phyloP scores from a whole-genome alignment of 23 tunicate genomes.

The Oikopleura albicans region DNA sequence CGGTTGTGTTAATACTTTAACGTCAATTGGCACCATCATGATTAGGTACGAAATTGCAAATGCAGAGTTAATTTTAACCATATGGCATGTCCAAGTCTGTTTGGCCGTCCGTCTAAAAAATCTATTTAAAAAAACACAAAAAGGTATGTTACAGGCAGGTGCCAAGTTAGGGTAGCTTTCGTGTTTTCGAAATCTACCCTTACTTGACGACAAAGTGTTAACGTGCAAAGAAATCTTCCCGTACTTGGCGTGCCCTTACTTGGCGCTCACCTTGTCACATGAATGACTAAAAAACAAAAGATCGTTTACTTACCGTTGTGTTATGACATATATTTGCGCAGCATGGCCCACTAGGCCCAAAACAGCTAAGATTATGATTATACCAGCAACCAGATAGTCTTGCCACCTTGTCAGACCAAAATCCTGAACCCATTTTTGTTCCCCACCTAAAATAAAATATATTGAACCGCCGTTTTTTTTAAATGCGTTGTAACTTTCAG shows the following conservation, averaged over 20 bases:
- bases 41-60: conserved; percentile 11
- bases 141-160: too few species aligned
- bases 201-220: too few species aligned
- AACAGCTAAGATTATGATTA: not conserved
- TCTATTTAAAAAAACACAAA: not conserved
- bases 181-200: too few species aligned
- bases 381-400: not conserved
- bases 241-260: too few species aligned
- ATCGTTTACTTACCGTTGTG: not conserved
- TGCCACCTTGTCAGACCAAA: conserved; percentile 12
- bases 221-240: too few species aligned
- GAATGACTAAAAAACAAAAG: too few species aligned
- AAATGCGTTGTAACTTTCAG: too few species aligned
- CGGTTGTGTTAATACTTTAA: not conserved
- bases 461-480: too few species aligned
- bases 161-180: too few species aligned
- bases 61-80: not conserved
- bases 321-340: not conserved
- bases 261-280: too few species aligned
- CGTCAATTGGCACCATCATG: conserved; percentile 6
- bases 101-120: not conserved
- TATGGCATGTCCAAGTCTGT: not conserved
- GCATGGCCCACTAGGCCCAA: not conserved
- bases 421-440: not conserved
- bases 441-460: too few species aligned